Evolutionary conservation across 2,797 vertebrate genomes (phyloP).

Genomic region (Xerus rutilus): DNA sequence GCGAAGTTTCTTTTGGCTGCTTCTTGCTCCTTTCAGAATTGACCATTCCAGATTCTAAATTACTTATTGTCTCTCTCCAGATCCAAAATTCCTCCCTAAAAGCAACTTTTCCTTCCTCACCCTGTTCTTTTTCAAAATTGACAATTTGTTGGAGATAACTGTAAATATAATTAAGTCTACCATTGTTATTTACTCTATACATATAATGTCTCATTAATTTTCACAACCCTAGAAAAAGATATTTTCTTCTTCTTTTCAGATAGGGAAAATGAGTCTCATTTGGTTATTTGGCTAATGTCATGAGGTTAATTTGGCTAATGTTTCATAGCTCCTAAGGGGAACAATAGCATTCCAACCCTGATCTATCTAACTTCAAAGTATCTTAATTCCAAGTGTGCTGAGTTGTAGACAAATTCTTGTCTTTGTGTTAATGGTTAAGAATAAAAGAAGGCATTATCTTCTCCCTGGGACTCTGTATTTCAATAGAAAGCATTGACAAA

Average conservation of each 20-base stretch:
- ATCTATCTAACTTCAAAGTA: background rate
- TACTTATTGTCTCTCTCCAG: background rate
- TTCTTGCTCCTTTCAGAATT: conserved; percentile 3
- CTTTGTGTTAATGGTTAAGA: conserved; percentile 40
- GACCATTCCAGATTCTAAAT: background rate
- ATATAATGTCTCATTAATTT: conserved; percentile 31
- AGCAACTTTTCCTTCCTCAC: background rate
- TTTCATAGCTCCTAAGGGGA: background rate
- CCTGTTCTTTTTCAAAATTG: background rate
- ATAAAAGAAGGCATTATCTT: background rate
- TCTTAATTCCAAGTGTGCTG: background rate
- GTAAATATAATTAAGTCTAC: background rate
- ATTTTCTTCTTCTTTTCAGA: background rate
- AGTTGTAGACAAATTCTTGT: conserved; percentile 39
- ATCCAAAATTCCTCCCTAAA: background rate
- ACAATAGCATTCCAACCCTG: background rate
- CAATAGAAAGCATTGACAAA: background rate
- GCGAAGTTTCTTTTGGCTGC: background rate
- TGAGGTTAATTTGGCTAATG: background rate
- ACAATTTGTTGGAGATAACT: background rate
- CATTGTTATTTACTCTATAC: background rate
- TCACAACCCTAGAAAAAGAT: background rate
- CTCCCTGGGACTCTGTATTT: conserved; percentile 9
- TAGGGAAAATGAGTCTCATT: background rate
- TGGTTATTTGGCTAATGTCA: no score